These are phyloP conservation scores for Drosophila rubida DNA, from an alignment of 2,888 invertebrate species.

Conservation along the genomic window DNA sequence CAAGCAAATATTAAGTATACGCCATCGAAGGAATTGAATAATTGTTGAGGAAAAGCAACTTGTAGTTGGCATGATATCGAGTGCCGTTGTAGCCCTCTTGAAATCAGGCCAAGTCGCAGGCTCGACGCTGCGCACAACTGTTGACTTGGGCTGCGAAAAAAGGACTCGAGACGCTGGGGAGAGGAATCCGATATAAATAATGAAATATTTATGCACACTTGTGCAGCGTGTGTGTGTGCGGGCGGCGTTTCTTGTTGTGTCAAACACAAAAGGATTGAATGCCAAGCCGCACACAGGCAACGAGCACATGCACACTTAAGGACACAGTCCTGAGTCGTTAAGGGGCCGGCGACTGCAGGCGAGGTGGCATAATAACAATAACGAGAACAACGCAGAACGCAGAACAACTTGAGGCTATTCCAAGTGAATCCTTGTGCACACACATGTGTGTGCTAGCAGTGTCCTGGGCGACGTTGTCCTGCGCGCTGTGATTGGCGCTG, in stretches of 20 bases:
- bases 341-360: slow-evolving; percentile 24
- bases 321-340: slow-evolving; percentile 32
- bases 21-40: not conserved
- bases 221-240: slow-evolving; percentile 19
- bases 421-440: slow-evolving; percentile 49
- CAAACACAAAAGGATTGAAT: slow-evolving; percentile 73
- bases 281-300: slow-evolving; percentile 27
- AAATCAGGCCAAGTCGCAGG: slow-evolving; percentile 55
- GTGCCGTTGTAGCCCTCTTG: slow-evolving; percentile 30
- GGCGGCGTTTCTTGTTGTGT: slow-evolving; percentile 59
- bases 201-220: slow-evolving; percentile 69
- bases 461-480: slow-evolving; percentile 23
- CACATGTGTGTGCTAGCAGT: slow-evolving; percentile 26
- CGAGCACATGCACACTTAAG: not conserved
- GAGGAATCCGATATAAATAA: slow-evolving; percentile 74
- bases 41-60: slow-evolving; percentile 3
- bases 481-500: slow-evolving; percentile 60
- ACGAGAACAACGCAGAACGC: slow-evolving; percentile 58
- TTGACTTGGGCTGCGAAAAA: slow-evolving; percentile 50
- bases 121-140: slow-evolving; percentile 49
- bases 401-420: slow-evolving; percentile 63
- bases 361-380: slow-evolving; percentile 69
- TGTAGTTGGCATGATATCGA: slow-evolving; percentile 17
- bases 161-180: slow-evolving; percentile 30
- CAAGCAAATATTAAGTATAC: not conserved